A percentile compares a stretch with the other conserved stretches of the same genome.
Evolutionary conservation across 2,888 invertebrate genomes (phyloP).

Genomic region (Dicranocentrus wangi): DNA sequence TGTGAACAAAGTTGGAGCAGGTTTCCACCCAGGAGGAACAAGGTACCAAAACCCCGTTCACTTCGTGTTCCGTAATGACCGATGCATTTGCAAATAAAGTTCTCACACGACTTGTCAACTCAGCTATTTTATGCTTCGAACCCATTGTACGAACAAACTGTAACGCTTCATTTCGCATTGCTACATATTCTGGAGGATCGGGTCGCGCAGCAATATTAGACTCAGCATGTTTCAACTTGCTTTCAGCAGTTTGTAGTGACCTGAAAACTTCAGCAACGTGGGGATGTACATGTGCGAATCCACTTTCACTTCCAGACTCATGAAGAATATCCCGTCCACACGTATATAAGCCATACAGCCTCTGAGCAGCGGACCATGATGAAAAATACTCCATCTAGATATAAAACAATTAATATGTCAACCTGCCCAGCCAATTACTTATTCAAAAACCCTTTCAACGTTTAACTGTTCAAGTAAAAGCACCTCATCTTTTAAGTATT

Average conservation of each 20-base stretch:
- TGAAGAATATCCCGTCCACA: conserved; percentile 60
- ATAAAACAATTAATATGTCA: too few species aligned
- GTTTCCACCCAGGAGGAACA: conserved; percentile 70
- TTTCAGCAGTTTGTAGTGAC: conserved; percentile 30
- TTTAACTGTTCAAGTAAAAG: too few species aligned
- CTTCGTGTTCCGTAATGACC: conserved; percentile 35
- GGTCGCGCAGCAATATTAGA: conserved; percentile 71
- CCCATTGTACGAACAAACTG: conserved; percentile 76
- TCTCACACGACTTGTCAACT: conserved; percentile 42
- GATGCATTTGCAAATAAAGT: conserved; percentile 22
- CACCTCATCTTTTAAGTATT: conserved; percentile 84
- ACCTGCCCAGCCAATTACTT: too few species aligned
- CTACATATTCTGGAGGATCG: conserved; percentile 71
- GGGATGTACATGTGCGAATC: conserved; percentile 59
- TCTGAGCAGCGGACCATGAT: conserved; percentile 65
- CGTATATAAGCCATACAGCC: conserved; percentile 57
- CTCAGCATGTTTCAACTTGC: conserved; percentile 52
- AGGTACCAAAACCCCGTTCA: conserved; percentile 56
- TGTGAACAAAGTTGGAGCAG: conserved; percentile 67
- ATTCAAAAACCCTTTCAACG: too few species aligned
- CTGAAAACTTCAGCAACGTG: conserved; percentile 44
- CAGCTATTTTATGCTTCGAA: conserved; percentile 67
- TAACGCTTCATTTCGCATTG: conserved; percentile 76
- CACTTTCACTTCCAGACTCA: conserved; percentile 33
- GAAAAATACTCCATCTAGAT: conserved; percentile 68